Percentiles rank a stretch among this genome's conserved stretches.
These are phyloP conservation scores for Numenius phaeopus DNA, from an alignment of 2,797 vertebrate genomes.

Conservation along the genomic window DNA sequence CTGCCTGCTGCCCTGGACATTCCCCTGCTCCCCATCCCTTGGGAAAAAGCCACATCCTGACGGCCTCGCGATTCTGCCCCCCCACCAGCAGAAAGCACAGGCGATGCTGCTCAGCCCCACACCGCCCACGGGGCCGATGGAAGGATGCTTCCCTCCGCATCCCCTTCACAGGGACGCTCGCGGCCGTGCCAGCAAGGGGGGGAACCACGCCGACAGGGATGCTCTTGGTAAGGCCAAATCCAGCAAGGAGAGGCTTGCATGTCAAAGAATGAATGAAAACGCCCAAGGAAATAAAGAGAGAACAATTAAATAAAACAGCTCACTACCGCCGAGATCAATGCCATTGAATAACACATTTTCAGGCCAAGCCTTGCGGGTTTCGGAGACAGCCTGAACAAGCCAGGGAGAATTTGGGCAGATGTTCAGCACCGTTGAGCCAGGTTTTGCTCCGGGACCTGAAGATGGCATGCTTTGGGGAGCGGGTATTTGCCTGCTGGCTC, in stretches of 20 bases:
- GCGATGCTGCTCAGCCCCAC: background rate
- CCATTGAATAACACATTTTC: background rate
- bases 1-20: background rate
- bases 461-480: background rate
- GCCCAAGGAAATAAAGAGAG: background rate
- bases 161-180: background rate
- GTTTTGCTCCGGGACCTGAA: background rate
- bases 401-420: background rate
- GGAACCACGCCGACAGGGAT: background rate
- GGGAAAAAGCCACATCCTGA: background rate
- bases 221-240: background rate
- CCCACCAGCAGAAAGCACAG: background rate
- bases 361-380: constrained; percentile 5
- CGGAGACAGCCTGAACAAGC: background rate
- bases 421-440: background rate
- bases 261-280: background rate
- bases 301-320: constrained; percentile 3
- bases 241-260: background rate
- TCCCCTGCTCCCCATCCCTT: background rate
- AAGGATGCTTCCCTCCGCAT: background rate
- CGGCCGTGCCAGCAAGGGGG: no score
- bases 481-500: background rate
- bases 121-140: accelerated
- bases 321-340: background rate
- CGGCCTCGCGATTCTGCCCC: accelerated